These are phyloP conservation scores for Spheniscus mendiculus DNA, from an alignment of 2,113 vertebrate species.

Conservation along the genomic window DNA sequence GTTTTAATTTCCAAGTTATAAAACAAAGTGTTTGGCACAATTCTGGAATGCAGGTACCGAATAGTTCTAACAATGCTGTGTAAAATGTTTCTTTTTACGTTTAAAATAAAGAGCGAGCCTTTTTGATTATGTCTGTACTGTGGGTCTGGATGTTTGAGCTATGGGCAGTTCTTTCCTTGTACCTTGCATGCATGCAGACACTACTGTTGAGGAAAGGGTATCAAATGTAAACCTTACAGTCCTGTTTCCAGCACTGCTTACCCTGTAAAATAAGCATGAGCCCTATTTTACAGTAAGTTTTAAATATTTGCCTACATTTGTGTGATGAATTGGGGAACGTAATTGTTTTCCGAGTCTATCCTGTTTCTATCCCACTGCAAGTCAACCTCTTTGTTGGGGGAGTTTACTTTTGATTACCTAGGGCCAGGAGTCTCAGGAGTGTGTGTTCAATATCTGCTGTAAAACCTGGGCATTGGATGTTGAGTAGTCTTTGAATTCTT, in stretches of 20 bases:
- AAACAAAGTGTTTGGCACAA: slow-evolving; percentile 55
- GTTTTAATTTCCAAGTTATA: slow-evolving; percentile 45
- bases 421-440: neutral
- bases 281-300: neutral
- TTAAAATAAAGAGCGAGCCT: slow-evolving; percentile 70
- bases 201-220: neutral
- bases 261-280: neutral
- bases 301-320: neutral
- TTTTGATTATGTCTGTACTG: slow-evolving; percentile 59
- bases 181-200: neutral
- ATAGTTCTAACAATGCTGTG: slow-evolving; percentile 52
- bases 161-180: neutral
- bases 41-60: slow-evolving; percentile 64
- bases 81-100: slow-evolving; percentile 70
- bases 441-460: neutral
- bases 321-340: neutral
- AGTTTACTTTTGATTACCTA: neutral
- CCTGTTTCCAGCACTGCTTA: neutral
- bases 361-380: neutral
- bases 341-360: neutral
- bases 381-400: neutral
- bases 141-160: slow-evolving; percentile 7
- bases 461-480: neutral
- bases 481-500: neutral
- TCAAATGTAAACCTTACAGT: neutral